Conservation (phyloP, 2,797 vertebrate genomes). For the Melopsittacus undulatus region DNA sequence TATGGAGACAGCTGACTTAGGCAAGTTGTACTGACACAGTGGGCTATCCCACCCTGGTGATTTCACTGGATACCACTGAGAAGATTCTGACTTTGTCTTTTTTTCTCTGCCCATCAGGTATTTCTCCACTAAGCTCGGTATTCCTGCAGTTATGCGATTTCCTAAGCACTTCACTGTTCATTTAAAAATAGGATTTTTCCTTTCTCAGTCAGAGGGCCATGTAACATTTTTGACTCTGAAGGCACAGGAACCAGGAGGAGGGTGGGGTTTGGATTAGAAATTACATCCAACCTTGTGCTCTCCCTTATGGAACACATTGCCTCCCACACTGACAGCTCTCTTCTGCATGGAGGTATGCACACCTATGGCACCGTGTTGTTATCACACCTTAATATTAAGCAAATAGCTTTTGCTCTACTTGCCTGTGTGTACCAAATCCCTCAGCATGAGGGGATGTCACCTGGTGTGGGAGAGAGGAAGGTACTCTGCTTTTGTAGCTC, state of each 20-base stretch:
- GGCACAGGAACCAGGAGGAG: background rate
- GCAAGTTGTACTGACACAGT: background rate
- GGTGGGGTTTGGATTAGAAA: background rate
- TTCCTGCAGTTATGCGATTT: background rate
- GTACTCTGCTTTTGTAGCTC: background rate
- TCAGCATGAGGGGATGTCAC: background rate
- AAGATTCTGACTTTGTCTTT: background rate
- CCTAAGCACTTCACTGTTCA: background rate
- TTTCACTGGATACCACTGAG: background rate
- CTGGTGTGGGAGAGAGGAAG: background rate
- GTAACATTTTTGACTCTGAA: background rate
- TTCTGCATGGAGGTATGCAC: background rate
- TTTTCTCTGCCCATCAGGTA: background rate
- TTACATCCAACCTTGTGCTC: background rate
- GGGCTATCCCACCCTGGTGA: background rate
- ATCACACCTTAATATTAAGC: background rate
- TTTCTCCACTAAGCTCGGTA: background rate
- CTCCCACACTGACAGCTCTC: background rate
- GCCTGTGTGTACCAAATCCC: background rate
- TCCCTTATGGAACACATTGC: background rate
- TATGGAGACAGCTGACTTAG: background rate
- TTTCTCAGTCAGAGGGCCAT: background rate
- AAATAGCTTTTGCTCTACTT: background rate
- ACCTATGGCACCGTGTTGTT: background rate
- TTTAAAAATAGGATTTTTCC: background rate